These are phyloP conservation scores for Cyprinodon diabolis DNA, from an alignment of 2,797 vertebrate species.

Conservation along the genomic window DNA sequence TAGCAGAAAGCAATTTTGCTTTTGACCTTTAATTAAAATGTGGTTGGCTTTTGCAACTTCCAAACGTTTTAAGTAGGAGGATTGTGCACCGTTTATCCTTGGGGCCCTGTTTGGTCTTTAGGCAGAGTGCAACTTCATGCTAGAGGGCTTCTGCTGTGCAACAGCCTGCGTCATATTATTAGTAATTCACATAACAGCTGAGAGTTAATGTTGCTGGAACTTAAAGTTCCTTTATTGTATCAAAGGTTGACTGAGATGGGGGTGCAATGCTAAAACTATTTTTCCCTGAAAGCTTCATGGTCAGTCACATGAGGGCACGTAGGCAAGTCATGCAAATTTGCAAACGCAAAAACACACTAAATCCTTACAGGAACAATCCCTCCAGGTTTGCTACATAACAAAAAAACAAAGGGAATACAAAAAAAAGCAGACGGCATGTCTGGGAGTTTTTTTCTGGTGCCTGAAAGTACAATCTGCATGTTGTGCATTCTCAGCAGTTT, in stretches of 20 bases:
- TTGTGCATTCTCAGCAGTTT: background rate
- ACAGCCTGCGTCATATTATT: constrained; percentile 43
- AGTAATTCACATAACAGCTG: constrained; percentile 40
- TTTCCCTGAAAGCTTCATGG: constrained; percentile 18
- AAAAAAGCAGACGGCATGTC: background rate
- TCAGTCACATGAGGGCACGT: constrained; percentile 16
- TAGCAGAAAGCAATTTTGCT: constrained; percentile 35
- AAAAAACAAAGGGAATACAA: background rate
- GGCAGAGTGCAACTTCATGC: constrained; percentile 35
- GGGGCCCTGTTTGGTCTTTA: constrained; percentile 47
- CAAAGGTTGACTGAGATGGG: constrained; percentile 18
- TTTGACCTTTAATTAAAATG: constrained; percentile 62
- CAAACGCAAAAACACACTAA: constrained; percentile 11
- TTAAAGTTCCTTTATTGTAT: constrained; percentile 15
- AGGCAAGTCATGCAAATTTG: constrained; percentile 26
- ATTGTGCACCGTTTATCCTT: constrained; percentile 22
- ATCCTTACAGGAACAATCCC: background rate
- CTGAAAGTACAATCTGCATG: constrained; percentile 7
- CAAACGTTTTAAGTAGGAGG: constrained; percentile 20
- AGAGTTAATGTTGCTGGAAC: constrained; percentile 28
- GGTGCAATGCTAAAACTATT: constrained; percentile 14
- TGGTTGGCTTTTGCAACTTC: constrained; percentile 20
- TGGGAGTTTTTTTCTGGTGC: constrained; percentile 4
- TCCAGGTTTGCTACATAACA: background rate
- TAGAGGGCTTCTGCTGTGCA: constrained; percentile 41